Base-by-base conservation (phyloP, 2,113 vertebrate genomes). In the Pipra filicauda region DNA sequence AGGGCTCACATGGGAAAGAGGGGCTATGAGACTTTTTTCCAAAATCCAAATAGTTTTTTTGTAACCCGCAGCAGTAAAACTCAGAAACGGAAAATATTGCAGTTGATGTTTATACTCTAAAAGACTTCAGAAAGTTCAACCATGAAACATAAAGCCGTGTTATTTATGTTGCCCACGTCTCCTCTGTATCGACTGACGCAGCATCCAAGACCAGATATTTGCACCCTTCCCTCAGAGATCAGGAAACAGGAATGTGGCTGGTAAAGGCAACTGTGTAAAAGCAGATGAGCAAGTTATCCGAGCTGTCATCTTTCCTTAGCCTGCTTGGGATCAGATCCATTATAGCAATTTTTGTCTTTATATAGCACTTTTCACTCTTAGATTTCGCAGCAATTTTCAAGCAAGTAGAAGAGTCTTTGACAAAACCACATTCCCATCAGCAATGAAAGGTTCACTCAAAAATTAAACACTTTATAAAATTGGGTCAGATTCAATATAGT, bases 401-500 rank as follows among this genome's bases (percentile, higher is more conserved):
- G 67, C 11, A 65, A 93, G 61, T 70, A 75, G 59, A 89, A 89
- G 51, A 82, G 23, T 67, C 52, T 85, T 75, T 93, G 61, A 72
- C 4, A 49, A 89, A 89, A 89, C 31, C 26, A 23, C 74, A 71
- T 81, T 81, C 65, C 48, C 61, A 54, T 72, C 77, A 89, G 54
- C 41, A 69, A 85, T 82, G 49, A 33, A 65, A 41, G 65, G 31
- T 75, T 95, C 65, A 48, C 28, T 73, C 70, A 88, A 65, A 93
- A 95, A 82, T 87, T 31, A 94, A 95, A 88, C 51, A 72, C 9
- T 82, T 89, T 46, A 70, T 28, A 89, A 85, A 92, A 87, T 18
- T 76, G 66, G 41, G 70, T 85, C 77, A 89, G 62, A 59, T 79
- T 89, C 85, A 84, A 65, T 77, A 54, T 21, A 82, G 69, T 52